phyloP scores from a whole-genome alignment of 2,888 invertebrate species.

The Pecten maximus region DNA sequence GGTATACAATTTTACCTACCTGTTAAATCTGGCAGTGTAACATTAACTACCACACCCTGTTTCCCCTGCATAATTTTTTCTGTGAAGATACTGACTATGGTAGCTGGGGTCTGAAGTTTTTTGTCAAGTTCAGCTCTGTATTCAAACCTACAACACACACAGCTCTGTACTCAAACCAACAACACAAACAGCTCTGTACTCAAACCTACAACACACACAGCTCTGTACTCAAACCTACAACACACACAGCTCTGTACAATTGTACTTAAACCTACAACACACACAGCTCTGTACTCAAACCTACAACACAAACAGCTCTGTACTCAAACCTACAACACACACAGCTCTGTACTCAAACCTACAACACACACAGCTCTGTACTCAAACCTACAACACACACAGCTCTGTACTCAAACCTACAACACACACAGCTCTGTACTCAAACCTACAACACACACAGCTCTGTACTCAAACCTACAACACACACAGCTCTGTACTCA shows the following conservation, averaged over 20 bases:
- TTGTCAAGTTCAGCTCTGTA: slow-evolving; percentile 58
- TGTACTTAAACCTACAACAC: slow-evolving; percentile 66
- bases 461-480: too few species aligned
- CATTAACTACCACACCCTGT: slow-evolving; percentile 64
- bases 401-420: too few species aligned
- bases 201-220: too few species aligned
- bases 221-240: too few species aligned
- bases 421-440: slow-evolving; percentile 59
- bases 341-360: too few species aligned
- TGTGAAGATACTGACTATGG: slow-evolving; percentile 61
- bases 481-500: slow-evolving; percentile 59
- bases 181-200: too few species aligned
- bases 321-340: slow-evolving; percentile 64
- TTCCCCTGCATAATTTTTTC: slow-evolving; percentile 66
- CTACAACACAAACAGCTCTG: too few species aligned
- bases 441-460: slow-evolving; percentile 59
- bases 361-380: slow-evolving; percentile 60
- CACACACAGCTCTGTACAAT: too few species aligned
- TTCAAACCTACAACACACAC: slow-evolving; percentile 61
- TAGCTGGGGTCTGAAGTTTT: slow-evolving; percentile 49
- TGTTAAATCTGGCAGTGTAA: slow-evolving; percentile 61
- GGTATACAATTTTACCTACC: slow-evolving; percentile 48
- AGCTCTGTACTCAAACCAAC: background rate
- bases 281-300: background rate
- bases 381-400: slow-evolving; percentile 61